These are phyloP conservation scores for Pelobates cultripes DNA, from an alignment of 2,797 vertebrate genomes.

Conservation along the genomic window DNA sequence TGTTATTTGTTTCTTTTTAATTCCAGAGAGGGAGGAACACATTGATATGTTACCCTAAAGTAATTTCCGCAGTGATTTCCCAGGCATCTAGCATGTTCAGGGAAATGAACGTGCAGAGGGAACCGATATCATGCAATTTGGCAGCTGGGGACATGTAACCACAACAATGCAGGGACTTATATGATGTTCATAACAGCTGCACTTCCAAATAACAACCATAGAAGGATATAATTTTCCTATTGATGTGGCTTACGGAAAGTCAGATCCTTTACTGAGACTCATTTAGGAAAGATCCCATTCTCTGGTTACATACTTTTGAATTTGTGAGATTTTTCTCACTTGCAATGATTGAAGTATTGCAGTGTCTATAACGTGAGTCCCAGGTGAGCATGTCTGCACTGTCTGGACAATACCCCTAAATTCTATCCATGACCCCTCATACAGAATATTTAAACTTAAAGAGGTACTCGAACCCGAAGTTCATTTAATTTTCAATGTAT, in stretches of 20 bases:
- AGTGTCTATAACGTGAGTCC: too few species aligned
- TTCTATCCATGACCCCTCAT: too few species aligned
- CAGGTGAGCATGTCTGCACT: too few species aligned
- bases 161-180: conserved; percentile 35
- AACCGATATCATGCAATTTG: conserved; percentile 39
- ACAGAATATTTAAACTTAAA: too few species aligned
- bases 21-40: background rate
- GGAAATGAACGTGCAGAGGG: conserved; percentile 16
- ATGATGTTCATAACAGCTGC: conserved; percentile 51
- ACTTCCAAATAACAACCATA: conserved; percentile 57
- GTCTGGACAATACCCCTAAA: too few species aligned
- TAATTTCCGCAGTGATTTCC: conserved; percentile 33
- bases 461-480: too few species aligned
- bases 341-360: too few species aligned
- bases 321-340: too few species aligned
- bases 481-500: too few species aligned
- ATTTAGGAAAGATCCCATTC: too few species aligned
- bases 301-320: too few species aligned
- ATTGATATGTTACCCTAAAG: conserved; percentile 39
- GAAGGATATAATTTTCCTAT: conserved; percentile 34
- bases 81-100: conserved; percentile 43
- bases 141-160: conserved; percentile 51
- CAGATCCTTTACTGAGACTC: background rate
- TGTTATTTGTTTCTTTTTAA: conserved; percentile 26
- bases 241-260: background rate